Percentiles rank a stretch among this genome's conserved stretches.
Evolutionary conservation across 2,888 invertebrate genomes (phyloP).

Genomic region (Acanthoscelides obtectus): DNA sequence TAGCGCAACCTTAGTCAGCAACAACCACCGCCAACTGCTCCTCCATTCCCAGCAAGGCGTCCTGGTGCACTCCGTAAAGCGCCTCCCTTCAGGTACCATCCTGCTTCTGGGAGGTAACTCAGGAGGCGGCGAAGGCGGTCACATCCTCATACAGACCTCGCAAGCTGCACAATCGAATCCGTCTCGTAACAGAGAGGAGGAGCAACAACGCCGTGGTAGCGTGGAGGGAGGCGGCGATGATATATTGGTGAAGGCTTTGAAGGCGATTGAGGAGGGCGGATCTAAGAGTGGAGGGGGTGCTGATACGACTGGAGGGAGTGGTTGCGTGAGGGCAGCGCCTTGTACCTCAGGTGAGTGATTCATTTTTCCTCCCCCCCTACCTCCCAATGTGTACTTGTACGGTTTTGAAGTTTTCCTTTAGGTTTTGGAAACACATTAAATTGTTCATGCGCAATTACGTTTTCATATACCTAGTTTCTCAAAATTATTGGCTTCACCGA

Average conservation of each 20-base stretch:
- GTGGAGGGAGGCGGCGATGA: slow-evolving; percentile 31
- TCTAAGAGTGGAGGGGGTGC: slow-evolving; percentile 21
- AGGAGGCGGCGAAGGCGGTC: slow-evolving; percentile 39
- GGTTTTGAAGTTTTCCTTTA: too few relatives aligned
- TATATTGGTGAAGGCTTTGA: slow-evolving; percentile 38
- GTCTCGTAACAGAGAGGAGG: slow-evolving; percentile 25
- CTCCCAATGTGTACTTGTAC: too few relatives aligned
- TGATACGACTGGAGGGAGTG: neutral
- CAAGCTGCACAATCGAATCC: slow-evolving; percentile 5
- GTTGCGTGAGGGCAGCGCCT: slow-evolving; percentile 35
- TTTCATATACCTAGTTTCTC: too few relatives aligned
- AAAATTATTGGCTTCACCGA: too few relatives aligned
- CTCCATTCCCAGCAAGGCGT: slow-evolving; percentile 42
- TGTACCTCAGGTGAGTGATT: slow-evolving; percentile 41
- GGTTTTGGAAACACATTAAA: too few relatives aligned
- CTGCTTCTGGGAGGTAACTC: slow-evolving; percentile 39
- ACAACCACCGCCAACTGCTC: slow-evolving; percentile 41
- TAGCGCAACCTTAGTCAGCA: slow-evolving; percentile 15
- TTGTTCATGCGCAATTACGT: too few relatives aligned
- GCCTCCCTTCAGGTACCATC: slow-evolving; percentile 37
- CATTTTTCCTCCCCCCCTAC: too few relatives aligned
- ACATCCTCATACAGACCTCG: slow-evolving; percentile 39
- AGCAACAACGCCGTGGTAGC: slow-evolving; percentile 22
- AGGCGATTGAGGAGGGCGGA: slow-evolving; percentile 37
- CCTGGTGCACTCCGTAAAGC: slow-evolving; percentile 43